These are phyloP conservation scores for Onychomys torridus DNA, from an alignment of 2,797 vertebrate species.

Conservation along the genomic window DNA sequence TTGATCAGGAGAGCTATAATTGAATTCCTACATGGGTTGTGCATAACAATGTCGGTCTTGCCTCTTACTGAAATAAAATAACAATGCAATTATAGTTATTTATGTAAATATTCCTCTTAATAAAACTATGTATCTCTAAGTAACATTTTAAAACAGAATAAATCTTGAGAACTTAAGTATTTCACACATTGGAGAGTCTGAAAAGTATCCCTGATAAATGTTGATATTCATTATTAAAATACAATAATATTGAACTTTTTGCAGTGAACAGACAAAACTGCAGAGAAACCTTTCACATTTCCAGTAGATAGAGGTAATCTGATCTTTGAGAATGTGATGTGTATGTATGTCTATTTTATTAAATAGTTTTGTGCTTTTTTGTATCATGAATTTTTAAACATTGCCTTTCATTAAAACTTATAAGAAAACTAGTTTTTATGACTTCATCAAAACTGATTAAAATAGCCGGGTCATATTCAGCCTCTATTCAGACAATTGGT, in stretches of 20 bases:
- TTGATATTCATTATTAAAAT: constrained; percentile 35
- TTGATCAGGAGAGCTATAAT: background rate
- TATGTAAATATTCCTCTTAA: constrained; percentile 23
- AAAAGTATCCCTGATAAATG: constrained; percentile 43
- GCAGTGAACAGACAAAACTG: constrained; percentile 11
- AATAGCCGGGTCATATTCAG: too few relatives aligned
- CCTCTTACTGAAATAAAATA: constrained; percentile 15
- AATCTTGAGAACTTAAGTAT: constrained; percentile 25
- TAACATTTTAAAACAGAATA: background rate
- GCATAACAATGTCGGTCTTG: background rate
- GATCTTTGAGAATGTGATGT: background rate
- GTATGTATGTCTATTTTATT: background rate
- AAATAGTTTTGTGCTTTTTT: background rate
- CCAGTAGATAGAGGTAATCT: background rate
- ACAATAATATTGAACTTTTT: background rate
- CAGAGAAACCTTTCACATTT: constrained; percentile 7
- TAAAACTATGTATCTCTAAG: background rate
- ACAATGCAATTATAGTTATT: background rate
- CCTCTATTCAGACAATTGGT: background rate
- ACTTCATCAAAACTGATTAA: background rate
- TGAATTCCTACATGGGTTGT: background rate
- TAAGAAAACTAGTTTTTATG: background rate
- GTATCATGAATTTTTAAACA: background rate
- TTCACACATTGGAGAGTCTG: constrained; percentile 16
- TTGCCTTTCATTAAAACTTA: constrained; percentile 11